A percentile compares a stretch with the other conserved stretches of the same genome.
These are phyloP conservation scores for Actenoides lindsayi DNA, from an alignment of 2,113 vertebrate species.

Conservation along the genomic window DNA sequence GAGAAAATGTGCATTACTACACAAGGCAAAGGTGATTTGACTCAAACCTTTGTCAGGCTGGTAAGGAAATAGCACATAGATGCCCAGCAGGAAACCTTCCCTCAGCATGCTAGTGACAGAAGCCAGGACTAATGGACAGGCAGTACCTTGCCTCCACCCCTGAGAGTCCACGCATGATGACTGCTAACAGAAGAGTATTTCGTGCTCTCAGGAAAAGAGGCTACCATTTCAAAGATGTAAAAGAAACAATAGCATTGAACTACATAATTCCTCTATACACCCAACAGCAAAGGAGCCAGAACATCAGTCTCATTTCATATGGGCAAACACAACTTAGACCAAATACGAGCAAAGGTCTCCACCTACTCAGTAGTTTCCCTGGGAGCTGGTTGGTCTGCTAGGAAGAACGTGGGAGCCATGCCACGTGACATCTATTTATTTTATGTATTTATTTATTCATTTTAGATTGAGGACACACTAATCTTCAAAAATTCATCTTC, in stretches of 20 bases:
- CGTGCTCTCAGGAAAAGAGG: not conserved
- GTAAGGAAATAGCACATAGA: not conserved
- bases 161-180: not conserved
- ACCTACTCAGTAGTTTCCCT: not conserved
- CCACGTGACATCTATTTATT: conserved; percentile 11
- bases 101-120: not conserved
- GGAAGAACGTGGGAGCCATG: not conserved
- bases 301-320: not conserved
- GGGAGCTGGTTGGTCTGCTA: not conserved
- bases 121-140: not conserved
- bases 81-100: not conserved
- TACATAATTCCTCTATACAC: accelerated
- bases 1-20: not conserved
- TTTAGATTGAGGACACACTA: not conserved
- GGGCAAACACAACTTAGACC: not conserved
- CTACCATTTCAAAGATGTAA: not conserved
- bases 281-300: not conserved
- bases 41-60: not conserved
- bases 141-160: not conserved
- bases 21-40: not conserved
- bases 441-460: not conserved
- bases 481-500: conserved; percentile 43
- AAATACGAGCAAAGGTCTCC: not conserved
- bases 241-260: not conserved
- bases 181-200: not conserved